A percentile compares a stretch with the other conserved stretches of the same genome.
These are phyloP conservation scores for Thamnophis elegans DNA, from an alignment of 2,797 vertebrate species.

Conservation along the genomic window DNA sequence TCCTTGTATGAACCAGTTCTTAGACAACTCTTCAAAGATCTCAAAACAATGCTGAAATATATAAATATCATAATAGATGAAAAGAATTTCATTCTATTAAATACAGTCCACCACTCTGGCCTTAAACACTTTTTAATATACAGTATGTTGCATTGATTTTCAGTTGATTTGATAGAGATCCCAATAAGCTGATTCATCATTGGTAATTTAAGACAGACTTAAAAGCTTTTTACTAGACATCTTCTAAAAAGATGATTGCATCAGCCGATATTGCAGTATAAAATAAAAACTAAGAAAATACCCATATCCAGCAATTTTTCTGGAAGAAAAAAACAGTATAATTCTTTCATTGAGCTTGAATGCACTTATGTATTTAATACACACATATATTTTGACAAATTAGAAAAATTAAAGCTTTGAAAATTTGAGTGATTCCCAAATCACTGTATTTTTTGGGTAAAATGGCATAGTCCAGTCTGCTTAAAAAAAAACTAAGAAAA, in stretches of 20 bases:
- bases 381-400: background rate
- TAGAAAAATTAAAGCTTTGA: background rate
- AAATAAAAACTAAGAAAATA: background rate
- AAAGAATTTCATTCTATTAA: background rate
- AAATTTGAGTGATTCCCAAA: background rate
- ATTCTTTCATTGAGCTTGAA: background rate
- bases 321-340: background rate
- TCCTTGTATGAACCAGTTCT: background rate
- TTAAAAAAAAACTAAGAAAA: background rate
- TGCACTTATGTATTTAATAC: background rate
- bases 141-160: constrained; percentile 10
- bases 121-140: background rate
- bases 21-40: background rate
- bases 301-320: background rate
- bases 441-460: background rate
- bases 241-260: background rate
- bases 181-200: background rate
- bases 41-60: background rate
- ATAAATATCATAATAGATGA: background rate
- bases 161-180: background rate
- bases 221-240: background rate
- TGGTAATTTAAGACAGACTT: background rate
- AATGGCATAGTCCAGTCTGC: background rate
- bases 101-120: background rate
- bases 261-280: background rate